These are phyloP conservation scores for Drosophila ogumai DNA, from an alignment of 1,140 invertebrate genomes.

Conservation along the genomic window DNA sequence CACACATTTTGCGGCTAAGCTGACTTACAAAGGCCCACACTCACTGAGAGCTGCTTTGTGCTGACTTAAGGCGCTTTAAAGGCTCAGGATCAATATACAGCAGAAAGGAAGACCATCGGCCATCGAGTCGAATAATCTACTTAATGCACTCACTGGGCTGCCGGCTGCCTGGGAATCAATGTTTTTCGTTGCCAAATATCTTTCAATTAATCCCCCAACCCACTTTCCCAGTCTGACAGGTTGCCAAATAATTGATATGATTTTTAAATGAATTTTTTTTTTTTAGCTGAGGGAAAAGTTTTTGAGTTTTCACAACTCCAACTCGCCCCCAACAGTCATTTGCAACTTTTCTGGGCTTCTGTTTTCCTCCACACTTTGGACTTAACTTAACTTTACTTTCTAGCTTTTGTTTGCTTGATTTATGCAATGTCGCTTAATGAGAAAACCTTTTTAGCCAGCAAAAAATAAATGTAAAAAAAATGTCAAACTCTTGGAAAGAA, in stretches of 20 bases:
- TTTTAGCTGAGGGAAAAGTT: background rate
- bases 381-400: conserved; percentile 32
- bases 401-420: conserved; percentile 69
- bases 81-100: conserved; percentile 43
- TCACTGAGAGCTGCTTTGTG: conserved; percentile 13
- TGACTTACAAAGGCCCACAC: conserved; percentile 39
- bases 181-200: conserved; percentile 25
- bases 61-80: conserved; percentile 59
- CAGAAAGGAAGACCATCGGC: background rate
- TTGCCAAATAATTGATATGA: conserved; percentile 65
- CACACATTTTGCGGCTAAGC: conserved; percentile 53
- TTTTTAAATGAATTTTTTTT: conserved; percentile 65
- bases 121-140: conserved; percentile 30
- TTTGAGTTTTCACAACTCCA: conserved; percentile 16
- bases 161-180: conserved; percentile 32
- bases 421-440: conserved; percentile 73
- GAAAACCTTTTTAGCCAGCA: conserved; percentile 55
- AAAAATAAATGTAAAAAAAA: background rate
- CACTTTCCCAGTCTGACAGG: conserved; percentile 7
- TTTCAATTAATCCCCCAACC: conserved; percentile 27
- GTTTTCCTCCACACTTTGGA: conserved; percentile 16
- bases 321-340: conserved; percentile 4
- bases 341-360: conserved; percentile 11
- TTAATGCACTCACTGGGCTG: conserved; percentile 19
- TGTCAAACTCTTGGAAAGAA: background rate